A percentile compares a stretch with the other conserved stretches of the same genome.
Conservation (phyloP, 2,888 invertebrate species). For the Andricus curvator region DNA sequence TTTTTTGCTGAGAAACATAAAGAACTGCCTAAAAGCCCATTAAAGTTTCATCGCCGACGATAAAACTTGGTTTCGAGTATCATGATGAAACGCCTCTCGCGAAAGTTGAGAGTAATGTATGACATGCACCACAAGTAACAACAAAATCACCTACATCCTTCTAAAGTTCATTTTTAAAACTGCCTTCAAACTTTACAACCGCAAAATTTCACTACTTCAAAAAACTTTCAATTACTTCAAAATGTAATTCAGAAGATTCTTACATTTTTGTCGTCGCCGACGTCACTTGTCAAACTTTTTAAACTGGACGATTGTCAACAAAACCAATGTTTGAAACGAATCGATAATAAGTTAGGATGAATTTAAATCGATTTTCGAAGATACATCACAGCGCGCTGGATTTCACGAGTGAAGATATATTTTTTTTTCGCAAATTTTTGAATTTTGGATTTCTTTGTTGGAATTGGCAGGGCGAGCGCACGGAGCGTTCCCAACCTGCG, state of each 20-base stretch:
- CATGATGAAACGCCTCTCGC: background rate
- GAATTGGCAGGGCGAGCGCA: slow-evolving; percentile 50
- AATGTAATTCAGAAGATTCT: background rate
- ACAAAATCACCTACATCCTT: background rate
- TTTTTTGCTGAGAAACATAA: background rate
- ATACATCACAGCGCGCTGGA: background rate
- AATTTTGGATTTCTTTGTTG: background rate
- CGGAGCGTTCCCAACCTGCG: slow-evolving; percentile 52
- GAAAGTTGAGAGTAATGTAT: background rate
- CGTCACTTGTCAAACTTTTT: background rate
- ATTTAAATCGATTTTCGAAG: background rate
- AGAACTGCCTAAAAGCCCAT: too few species aligned
- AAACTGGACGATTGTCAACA: background rate
- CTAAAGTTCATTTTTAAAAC: background rate
- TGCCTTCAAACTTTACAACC: too few species aligned
- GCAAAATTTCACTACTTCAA: background rate
- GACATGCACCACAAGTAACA: background rate
- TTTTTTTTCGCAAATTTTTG: background rate
- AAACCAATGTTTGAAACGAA: background rate
- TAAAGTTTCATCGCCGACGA: too few species aligned
- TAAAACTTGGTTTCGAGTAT: background rate
- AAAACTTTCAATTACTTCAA: background rate
- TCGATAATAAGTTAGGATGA: background rate
- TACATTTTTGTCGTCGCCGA: background rate
- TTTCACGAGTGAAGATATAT: background rate